A percentile compares a stretch with the other conserved stretches of the same genome.
Conservation (phyloP, 2,113 vertebrate genomes). For the Channa maculata region DNA sequence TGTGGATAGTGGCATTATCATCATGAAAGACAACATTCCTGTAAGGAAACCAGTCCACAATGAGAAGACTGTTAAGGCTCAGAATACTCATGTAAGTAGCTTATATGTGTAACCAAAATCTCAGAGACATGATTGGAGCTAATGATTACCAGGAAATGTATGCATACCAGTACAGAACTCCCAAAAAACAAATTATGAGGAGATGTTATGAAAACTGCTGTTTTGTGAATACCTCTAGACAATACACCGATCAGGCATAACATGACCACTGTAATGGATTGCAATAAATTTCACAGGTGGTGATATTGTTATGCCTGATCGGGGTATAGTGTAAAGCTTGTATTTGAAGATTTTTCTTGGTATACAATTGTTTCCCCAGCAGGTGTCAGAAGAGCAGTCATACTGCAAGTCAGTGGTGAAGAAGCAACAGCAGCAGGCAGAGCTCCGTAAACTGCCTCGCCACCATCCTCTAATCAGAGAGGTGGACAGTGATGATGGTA, state of each 20-base stretch:
- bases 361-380: conserved; percentile 52
- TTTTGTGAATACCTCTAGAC: neutral
- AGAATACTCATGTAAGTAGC: conserved; percentile 64
- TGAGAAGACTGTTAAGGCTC: conserved; percentile 49
- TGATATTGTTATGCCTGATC: too few species aligned
- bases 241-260: too few species aligned
- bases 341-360: conserved; percentile 12
- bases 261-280: too few species aligned
- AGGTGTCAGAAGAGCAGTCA: conserved; percentile 87
- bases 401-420: conserved; percentile 90
- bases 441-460: conserved; percentile 90
- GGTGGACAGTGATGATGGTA: conserved; percentile 91
- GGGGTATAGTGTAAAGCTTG: too few species aligned
- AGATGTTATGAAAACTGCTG: neutral
- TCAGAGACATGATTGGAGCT: neutral
- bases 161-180: conserved; percentile 49
- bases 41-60: conserved; percentile 29
- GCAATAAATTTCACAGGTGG: too few species aligned
- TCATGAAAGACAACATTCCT: conserved; percentile 61
- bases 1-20: conserved; percentile 57
- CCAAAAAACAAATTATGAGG: neutral
- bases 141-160: conserved; percentile 5
- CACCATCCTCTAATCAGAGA: conserved; percentile 93
- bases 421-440: conserved; percentile 84
- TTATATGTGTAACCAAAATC: neutral